Percentiles rank a stretch among this genome's conserved stretches.
Evolutionary conservation across 2,797 vertebrate species (phyloP).

Genomic region (Aldrovandia affinis): DNA sequence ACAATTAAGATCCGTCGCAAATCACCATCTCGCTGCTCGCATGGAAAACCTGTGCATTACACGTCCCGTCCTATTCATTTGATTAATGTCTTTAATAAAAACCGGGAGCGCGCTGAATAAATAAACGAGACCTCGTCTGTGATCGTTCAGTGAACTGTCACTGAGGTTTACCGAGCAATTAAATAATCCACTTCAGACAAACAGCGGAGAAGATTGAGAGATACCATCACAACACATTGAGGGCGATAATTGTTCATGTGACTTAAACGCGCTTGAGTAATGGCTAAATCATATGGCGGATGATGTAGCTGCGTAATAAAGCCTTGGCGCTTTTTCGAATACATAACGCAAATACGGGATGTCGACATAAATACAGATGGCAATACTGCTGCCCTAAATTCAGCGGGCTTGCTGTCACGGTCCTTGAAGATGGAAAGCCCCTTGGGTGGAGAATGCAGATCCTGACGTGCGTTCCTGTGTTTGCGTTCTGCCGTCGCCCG

Average conservation of each 20-base stretch:
- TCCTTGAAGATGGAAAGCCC: background rate
- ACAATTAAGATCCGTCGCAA: background rate
- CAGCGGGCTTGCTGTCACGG: background rate
- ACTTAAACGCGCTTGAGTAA: background rate
- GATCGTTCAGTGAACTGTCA: slow-evolving; percentile 64
- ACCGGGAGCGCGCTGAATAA: slow-evolving; percentile 46
- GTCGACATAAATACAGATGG: background rate
- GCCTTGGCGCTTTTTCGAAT: background rate
- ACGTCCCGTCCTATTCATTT: slow-evolving; percentile 36
- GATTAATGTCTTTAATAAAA: slow-evolving; percentile 75
- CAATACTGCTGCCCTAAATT: background rate
- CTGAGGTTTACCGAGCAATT: slow-evolving; percentile 62
- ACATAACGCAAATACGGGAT: background rate
- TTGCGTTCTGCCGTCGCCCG: background rate
- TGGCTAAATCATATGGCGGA: background rate
- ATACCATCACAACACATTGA: background rate
- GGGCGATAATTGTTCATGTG: background rate
- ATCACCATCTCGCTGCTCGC: background rate
- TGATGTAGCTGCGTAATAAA: slow-evolving; percentile 1
- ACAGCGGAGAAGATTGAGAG: background rate
- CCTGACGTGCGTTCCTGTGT: background rate
- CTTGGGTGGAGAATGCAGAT: background rate
- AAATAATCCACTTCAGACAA: slow-evolving; percentile 42
- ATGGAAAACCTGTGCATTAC: background rate
- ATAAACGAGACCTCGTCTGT: slow-evolving; percentile 46